Conservation (phyloP, 1,140 invertebrate genomes). For the Caerostris extrusa region DNA sequence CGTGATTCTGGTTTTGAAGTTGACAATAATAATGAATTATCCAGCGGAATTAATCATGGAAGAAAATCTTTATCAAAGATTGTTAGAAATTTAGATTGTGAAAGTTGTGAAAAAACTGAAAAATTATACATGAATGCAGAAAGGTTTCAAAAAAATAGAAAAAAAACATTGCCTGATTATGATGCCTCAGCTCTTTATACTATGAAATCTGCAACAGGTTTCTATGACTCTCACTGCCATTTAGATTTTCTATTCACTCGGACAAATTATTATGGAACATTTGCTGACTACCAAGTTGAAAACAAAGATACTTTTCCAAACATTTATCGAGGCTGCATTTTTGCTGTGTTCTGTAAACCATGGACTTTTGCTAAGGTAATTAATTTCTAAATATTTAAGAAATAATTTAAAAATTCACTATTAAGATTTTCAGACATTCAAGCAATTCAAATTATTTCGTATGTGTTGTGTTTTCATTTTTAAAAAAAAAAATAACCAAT, state of each 20-base stretch:
- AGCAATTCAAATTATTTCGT: background rate
- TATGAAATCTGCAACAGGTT: background rate
- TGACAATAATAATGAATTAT: no score
- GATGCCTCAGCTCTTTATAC: no score
- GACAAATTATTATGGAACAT: constrained; percentile 78
- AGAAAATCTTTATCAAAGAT: no score
- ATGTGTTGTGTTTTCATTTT: background rate
- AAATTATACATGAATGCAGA: no score
- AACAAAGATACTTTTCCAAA: constrained; percentile 80
- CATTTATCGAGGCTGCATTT: constrained; percentile 82
- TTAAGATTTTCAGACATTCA: background rate
- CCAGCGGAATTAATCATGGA: no score
- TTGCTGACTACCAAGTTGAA: constrained; percentile 78
- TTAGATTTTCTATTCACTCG: background rate
- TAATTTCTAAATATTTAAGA: background rate
- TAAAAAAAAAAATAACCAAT: background rate
- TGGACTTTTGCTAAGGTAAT: constrained; percentile 79
- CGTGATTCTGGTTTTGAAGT: no score
- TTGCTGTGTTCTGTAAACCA: constrained; percentile 82
- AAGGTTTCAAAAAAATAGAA: no score
- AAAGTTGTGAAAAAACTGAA: no score
- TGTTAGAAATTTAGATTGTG: no score
- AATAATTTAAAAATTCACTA: background rate
- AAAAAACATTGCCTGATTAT: no score
- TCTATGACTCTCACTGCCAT: constrained; percentile 2